Percentiles rank a stretch among this genome's conserved stretches.
Conservation (phyloP, 64 coral and sea anemone genomes). For the Montipora capricornis region DNA sequence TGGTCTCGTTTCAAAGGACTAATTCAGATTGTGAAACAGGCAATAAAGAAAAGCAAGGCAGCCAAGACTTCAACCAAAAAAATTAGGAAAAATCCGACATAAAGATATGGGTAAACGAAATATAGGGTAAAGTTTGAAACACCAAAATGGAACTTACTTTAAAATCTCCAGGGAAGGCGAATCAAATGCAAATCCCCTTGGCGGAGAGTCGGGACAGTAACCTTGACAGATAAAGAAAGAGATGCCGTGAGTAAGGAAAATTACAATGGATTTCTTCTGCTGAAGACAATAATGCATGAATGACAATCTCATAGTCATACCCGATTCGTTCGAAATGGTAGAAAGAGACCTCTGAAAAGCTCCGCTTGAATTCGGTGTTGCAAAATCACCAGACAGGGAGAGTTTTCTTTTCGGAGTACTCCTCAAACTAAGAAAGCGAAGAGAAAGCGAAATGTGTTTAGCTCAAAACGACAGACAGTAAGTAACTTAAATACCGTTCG, state of each 20-base stretch:
- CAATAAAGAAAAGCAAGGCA: background rate
- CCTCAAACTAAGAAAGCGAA: conserved; percentile 73
- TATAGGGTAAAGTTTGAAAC: background rate
- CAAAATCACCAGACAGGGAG: conserved; percentile 74
- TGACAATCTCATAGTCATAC: conserved; percentile 21
- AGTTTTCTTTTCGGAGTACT: conserved; percentile 92
- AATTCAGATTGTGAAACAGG: too few relatives aligned
- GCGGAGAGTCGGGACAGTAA: conserved; percentile 79
- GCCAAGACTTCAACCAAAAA: background rate
- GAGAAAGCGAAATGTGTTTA: background rate
- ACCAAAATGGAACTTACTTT: conserved; percentile 58
- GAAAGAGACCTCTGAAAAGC: conserved; percentile 70
- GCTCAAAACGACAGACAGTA: too few relatives aligned
- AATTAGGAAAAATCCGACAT: too few relatives aligned
- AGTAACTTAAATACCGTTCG: background rate
- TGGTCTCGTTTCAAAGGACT: too few relatives aligned
- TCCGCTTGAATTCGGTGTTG: conserved; percentile 58
- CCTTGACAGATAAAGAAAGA: conserved; percentile 36
- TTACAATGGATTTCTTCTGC: too few relatives aligned
- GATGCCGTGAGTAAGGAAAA: background rate
- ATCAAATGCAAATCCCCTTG: conserved; percentile 52
- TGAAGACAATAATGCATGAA: background rate
- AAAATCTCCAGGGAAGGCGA: conserved; percentile 88
- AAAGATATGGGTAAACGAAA: background rate
- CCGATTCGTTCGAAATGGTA: conserved; percentile 91